phyloP scores from a whole-genome alignment of 2,888 invertebrate species.

The Tiphia femorata region DNA sequence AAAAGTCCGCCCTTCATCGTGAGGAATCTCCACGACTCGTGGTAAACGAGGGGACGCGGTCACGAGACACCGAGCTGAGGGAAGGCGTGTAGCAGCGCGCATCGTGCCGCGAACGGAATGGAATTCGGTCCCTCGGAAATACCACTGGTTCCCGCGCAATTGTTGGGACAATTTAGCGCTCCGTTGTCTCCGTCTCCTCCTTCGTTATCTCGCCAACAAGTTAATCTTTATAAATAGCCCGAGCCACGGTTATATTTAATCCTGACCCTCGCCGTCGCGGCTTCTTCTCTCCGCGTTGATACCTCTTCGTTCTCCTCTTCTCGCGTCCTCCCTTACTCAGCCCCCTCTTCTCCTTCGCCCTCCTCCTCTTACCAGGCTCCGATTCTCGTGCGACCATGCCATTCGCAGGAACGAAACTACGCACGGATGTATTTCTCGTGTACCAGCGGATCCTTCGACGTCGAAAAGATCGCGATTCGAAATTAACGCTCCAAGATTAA shows the following conservation, averaged over 20 bases:
- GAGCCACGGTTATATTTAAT: slow-evolving; percentile 66
- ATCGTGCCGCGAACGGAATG: slow-evolving; percentile 27
- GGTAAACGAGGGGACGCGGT: background rate
- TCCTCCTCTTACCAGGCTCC: too few species aligned
- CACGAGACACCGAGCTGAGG: background rate
- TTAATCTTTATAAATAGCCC: slow-evolving; percentile 67
- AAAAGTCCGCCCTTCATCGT: too few species aligned
- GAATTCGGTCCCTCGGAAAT: slow-evolving; percentile 43
- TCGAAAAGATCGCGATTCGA: background rate
- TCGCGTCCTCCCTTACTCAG: background rate
- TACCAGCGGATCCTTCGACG: too few species aligned
- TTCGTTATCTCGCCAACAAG: slow-evolving; percentile 67
- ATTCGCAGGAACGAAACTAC: too few species aligned
- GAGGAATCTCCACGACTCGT: background rate
- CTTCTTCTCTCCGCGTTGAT: slow-evolving; percentile 52
- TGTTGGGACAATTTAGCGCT: slow-evolving; percentile 59
- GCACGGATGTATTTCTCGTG: too few species aligned
- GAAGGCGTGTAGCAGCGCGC: slow-evolving; percentile 4
- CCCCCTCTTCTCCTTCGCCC: background rate
- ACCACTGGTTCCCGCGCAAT: slow-evolving; percentile 56
- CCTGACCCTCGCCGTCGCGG: slow-evolving; percentile 60
- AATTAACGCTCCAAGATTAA: background rate
- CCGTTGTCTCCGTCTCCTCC: slow-evolving; percentile 55
- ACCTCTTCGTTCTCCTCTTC: slow-evolving; percentile 33
- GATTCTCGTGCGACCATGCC: too few species aligned